Base-by-base conservation (phyloP, 2,113 vertebrate genomes). In the Pipra filicauda region DNA sequence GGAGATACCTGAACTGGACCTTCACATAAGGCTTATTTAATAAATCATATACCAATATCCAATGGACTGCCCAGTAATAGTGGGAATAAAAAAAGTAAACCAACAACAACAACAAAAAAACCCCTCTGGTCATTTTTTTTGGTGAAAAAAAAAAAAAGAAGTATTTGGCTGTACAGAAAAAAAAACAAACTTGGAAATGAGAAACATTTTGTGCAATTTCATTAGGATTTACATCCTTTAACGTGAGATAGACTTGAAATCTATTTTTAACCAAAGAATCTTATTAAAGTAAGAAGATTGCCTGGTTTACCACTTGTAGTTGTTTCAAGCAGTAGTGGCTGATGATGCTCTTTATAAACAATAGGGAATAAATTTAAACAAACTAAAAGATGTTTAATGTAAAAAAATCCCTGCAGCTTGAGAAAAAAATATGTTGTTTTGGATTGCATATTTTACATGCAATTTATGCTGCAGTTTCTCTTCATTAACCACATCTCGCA, bases 391-490 rank as follows among this genome's bases (percentile, higher is more conserved):
- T 92, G 85, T 97, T 98, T 96, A 98, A 96, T 97, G 86, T 96
- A 95, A 98, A 97, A 78, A 26, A n/a, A 62, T 41, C 39, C 26
- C 58, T 78, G 51, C 93, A 95, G 88, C 96, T 96, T 74, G 88
- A 94, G 95, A 97, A 97, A 96, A 52, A 97, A 98, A 96, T 97
- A 95, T 85, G 96, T 95, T 96, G 94, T 83, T 96, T 93, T 88
- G 93, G 93, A 94, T 94, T 94, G 94, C 93, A 96, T 97, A 97
- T 98, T 98, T 98, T 98, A 96, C 82, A 94, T 98, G 95, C 94
- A 98, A 98, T 97, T 98, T 98, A 98, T 97, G 90, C 95, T 96
- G 95, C 91, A 97, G 97, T 97, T 98, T 98, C 97, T 98, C 97
- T 98, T 98, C 97, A 98, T 98, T 98, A 98, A 97, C 95, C 97